Percentiles rank a stretch among this genome's conserved stretches.
These are phyloP conservation scores for Xenopus borealis DNA, from an alignment of 2,113 vertebrate species.

Conservation along the genomic window DNA sequence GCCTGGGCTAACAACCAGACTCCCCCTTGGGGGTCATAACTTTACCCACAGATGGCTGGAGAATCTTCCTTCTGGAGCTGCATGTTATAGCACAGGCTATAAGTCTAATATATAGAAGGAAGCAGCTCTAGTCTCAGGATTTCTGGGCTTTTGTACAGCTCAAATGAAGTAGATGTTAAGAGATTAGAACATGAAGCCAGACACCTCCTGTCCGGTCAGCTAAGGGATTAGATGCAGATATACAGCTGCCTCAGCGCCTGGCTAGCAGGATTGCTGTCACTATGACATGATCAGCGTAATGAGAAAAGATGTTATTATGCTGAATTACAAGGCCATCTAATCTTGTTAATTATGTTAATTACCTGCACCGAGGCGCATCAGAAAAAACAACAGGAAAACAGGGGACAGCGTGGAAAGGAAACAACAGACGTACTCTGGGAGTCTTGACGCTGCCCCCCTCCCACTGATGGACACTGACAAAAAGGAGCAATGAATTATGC, in stretches of 20 bases:
- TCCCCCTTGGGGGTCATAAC: neutral
- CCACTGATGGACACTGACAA: neutral
- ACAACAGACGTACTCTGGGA: neutral
- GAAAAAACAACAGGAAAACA: conserved; percentile 18
- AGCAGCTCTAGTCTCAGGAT: neutral
- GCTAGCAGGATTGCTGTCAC: conserved; percentile 17
- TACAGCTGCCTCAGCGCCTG: conserved; percentile 4
- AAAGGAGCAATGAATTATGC: neutral
- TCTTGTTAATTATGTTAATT: conserved; percentile 41
- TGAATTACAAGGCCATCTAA: conserved; percentile 36
- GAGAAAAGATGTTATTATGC: conserved; percentile 37
- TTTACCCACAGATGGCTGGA: no score
- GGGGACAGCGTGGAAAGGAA: neutral
- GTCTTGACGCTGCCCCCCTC: no score
- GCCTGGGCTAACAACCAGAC: neutral
- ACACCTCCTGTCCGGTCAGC: neutral
- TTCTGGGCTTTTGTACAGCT: neutral
- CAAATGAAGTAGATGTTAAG: neutral
- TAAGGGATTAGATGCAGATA: conserved; percentile 16
- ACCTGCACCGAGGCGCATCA: conserved; percentile 27
- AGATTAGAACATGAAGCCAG: neutral
- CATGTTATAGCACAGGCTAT: no score
- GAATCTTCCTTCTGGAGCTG: no score
- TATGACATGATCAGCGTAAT: conserved; percentile 17
- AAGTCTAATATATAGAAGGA: no score